Conservation (phyloP, 2,888 invertebrate genomes). For the Hydrotaea cyrtoneurina region DNA sequence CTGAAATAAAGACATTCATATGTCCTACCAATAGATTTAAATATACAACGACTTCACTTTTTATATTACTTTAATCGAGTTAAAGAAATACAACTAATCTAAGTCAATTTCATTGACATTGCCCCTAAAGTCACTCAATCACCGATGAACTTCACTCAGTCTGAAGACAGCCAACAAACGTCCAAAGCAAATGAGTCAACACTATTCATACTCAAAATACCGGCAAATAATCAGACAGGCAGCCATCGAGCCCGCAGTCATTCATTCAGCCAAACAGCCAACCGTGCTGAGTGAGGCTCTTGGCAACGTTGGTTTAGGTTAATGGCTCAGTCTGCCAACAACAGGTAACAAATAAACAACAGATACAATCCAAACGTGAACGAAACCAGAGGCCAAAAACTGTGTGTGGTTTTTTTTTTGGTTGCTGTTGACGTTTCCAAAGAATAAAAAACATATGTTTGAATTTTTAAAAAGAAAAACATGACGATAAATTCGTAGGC, state of each 20-base stretch:
- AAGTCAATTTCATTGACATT: too few relatives aligned
- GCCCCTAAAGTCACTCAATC: neutral
- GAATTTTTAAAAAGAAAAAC: slow-evolving; percentile 23
- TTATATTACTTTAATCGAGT: too few relatives aligned
- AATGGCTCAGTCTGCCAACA: slow-evolving; percentile 48
- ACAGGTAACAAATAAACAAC: slow-evolving; percentile 59
- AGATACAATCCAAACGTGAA: slow-evolving; percentile 64
- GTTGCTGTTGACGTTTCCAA: neutral
- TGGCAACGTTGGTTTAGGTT: slow-evolving; percentile 6
- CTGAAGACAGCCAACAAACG: neutral
- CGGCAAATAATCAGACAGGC: neutral
- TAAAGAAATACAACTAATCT: too few relatives aligned
- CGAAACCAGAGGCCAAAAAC: slow-evolving; percentile 43
- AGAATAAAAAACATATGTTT: slow-evolving; percentile 42
- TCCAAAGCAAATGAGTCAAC: slow-evolving; percentile 1
- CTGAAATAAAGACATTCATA: too few relatives aligned
- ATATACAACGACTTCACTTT: too few relatives aligned
- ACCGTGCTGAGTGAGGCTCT: slow-evolving; percentile 44
- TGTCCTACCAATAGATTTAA: too few relatives aligned
- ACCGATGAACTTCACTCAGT: slow-evolving; percentile 4
- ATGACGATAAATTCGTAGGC: slow-evolving; percentile 20
- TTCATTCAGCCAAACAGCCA: slow-evolving; percentile 35
- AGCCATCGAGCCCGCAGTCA: slow-evolving; percentile 46
- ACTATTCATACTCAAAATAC: slow-evolving; percentile 6
- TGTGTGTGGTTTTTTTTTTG: slow-evolving; percentile 8